These are phyloP conservation scores for Saturnia pavonia DNA, from an alignment of 2,888 invertebrate genomes.

Conservation along the genomic window DNA sequence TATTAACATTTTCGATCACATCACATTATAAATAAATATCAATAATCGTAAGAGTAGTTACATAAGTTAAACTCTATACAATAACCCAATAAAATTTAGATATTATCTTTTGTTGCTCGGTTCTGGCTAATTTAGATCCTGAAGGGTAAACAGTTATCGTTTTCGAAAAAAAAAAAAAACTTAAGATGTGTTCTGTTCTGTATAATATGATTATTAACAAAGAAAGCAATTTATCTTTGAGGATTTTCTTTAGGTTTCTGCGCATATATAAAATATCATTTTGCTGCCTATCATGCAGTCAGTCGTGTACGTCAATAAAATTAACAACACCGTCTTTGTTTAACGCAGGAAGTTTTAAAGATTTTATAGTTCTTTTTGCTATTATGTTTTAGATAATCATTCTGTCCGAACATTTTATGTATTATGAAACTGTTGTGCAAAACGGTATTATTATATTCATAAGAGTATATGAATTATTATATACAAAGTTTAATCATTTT, in stretches of 20 bases:
- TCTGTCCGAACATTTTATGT: slow-evolving; percentile 3
- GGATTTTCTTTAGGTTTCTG: background rate
- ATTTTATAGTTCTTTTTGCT: slow-evolving; percentile 5
- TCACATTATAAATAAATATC: too few relatives aligned
- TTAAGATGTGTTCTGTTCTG: background rate
- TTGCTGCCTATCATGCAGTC: slow-evolving; percentile 19
- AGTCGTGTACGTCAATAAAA: slow-evolving; percentile 8
- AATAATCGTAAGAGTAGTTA: too few relatives aligned
- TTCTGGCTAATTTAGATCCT: background rate
- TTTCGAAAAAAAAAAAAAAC: background rate
- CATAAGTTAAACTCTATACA: too few relatives aligned
- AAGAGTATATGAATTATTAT: background rate
- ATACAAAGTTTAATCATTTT: background rate
- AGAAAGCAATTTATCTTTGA: background rate
- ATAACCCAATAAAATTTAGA: background rate
- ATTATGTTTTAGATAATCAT: slow-evolving; percentile 11
- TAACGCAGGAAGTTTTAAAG: slow-evolving; percentile 2
- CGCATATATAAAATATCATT: slow-evolving; percentile 25
- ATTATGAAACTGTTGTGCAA: slow-evolving; percentile 5
- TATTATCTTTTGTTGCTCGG: background rate
- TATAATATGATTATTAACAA: background rate
- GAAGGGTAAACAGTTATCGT: background rate
- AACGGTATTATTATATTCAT: background rate
- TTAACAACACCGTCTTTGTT: slow-evolving; percentile 7
- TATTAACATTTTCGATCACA: too few relatives aligned